phyloP scores from a whole-genome alignment of 1,140 invertebrate genomes.

The Ceratina australensis region DNA sequence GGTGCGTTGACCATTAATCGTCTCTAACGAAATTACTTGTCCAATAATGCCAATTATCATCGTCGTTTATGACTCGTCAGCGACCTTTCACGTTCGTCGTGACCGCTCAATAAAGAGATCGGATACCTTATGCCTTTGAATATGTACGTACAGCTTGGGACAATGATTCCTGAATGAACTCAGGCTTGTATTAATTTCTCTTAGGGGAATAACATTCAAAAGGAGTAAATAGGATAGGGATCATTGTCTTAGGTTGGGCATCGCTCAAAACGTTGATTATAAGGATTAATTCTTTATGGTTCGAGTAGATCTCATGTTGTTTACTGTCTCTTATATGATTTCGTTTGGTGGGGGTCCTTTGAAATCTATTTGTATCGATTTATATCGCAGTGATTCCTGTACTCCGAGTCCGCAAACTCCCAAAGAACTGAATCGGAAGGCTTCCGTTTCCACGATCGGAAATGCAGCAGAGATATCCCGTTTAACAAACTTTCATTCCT shows the following conservation, averaged over 20 bases:
- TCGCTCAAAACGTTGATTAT: too few relatives aligned
- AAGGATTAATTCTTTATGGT: too few relatives aligned
- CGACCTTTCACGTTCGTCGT: not conserved
- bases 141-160: too few relatives aligned
- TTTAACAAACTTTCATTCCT: not conserved
- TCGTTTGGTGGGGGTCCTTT: not conserved
- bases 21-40: not conserved
- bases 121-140: too few relatives aligned
- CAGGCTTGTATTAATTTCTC: too few relatives aligned
- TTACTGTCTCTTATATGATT: not conserved
- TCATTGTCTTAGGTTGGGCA: too few relatives aligned
- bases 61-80: not conserved
- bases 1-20: not conserved
- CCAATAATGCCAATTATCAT: not conserved
- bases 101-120: not conserved
- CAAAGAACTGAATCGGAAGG: not conserved
- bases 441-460: conserved; percentile 29
- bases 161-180: too few relatives aligned
- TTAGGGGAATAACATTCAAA: too few relatives aligned
- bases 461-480: not conserved
- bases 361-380: conserved; percentile 18
- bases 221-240: too few relatives aligned
- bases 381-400: not conserved
- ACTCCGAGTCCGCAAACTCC: not conserved
- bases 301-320: too few relatives aligned